Evolutionary conservation across 2,888 invertebrate species (phyloP).

Genomic region (Aelia acuminata): DNA sequence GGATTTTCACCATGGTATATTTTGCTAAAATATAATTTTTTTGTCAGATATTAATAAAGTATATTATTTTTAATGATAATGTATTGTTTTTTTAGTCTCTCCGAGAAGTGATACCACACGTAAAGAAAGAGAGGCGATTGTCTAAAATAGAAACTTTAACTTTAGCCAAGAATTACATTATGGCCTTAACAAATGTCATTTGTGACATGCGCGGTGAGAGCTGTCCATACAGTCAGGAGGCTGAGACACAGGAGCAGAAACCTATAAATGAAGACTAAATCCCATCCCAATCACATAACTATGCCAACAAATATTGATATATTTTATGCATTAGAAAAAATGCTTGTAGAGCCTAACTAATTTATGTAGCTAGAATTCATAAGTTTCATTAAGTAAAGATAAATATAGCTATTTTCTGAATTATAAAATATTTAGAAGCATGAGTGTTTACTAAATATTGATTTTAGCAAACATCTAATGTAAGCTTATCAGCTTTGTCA

Average conservation of each 20-base stretch:
- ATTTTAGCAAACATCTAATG: neutral
- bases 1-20: too few species aligned
- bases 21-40: neutral
- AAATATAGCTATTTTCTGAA: conserved; percentile 21
- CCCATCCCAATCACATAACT: conserved; percentile 30
- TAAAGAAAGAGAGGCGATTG: conserved; percentile 82
- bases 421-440: conserved; percentile 6
- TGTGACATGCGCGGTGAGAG: conserved; percentile 82
- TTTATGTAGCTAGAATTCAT: conserved; percentile 38
- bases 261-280: conserved; percentile 40
- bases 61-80: neutral
- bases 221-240: conserved; percentile 63
- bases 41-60: neutral
- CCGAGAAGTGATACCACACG: conserved; percentile 84
- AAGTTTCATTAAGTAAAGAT: conserved; percentile 15
- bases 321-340: conserved; percentile 33
- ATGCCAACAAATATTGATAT: conserved; percentile 36
- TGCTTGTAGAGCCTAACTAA: conserved; percentile 47
- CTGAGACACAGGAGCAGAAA: conserved; percentile 45
- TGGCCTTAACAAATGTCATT: conserved; percentile 85
- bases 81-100: conserved; percentile 78
- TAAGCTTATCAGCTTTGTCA: neutral
- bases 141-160: conserved; percentile 87
- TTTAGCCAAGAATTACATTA: conserved; percentile 86
- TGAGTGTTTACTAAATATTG: neutral